A percentile compares a stretch with the other conserved stretches of the same genome.
These are phyloP conservation scores for Entomyzon cyanotis DNA, from an alignment of 2,113 vertebrate genomes.

Conservation along the genomic window DNA sequence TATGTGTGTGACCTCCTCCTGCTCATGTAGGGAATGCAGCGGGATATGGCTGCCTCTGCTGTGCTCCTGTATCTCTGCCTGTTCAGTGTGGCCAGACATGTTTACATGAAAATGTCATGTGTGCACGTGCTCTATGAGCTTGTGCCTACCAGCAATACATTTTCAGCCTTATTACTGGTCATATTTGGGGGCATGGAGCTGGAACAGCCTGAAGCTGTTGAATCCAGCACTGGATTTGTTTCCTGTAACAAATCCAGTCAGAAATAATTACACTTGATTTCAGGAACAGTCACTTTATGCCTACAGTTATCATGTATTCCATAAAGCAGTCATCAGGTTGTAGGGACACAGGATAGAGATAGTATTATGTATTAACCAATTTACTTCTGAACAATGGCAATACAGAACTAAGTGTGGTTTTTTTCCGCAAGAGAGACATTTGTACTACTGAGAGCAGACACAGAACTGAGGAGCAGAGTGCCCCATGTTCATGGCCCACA, in stretches of 20 bases:
- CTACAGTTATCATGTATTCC: background rate
- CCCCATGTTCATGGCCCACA: background rate
- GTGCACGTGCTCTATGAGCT: background rate
- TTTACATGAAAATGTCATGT: background rate
- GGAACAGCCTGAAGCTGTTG: background rate
- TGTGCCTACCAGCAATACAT: background rate
- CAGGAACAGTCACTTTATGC: background rate
- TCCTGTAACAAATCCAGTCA: background rate
- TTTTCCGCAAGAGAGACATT: background rate
- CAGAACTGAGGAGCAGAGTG: background rate
- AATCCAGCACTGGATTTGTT: background rate
- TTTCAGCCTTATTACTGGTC: background rate
- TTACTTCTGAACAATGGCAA: background rate
- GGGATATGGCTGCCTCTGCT: background rate
- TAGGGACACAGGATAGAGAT: background rate
- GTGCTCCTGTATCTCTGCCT: background rate
- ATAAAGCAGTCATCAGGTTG: fast-evolving
- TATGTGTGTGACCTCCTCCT: background rate
- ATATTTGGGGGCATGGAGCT: background rate
- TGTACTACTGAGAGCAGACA: background rate
- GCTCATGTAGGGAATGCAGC: background rate
- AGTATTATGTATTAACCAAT: background rate
- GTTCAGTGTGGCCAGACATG: background rate
- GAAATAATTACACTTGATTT: background rate
- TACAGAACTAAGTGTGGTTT: background rate